Percentiles rank a stretch among this genome's conserved stretches.
These are phyloP conservation scores for Ardeotis arabs DNA, from an alignment of 2,113 vertebrate genomes.

Conservation along the genomic window DNA sequence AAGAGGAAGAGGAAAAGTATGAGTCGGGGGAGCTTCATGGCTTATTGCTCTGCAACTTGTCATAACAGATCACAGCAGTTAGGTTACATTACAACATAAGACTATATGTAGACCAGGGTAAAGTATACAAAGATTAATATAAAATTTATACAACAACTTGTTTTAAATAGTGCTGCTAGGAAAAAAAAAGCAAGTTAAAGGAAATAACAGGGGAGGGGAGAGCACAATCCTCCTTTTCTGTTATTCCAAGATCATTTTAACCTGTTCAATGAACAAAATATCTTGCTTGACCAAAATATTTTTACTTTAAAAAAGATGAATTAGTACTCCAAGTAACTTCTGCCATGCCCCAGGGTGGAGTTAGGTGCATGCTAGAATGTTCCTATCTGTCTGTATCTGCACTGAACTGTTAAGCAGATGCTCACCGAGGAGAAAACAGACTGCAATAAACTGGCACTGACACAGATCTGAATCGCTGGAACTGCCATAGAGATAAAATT, in stretches of 20 bases:
- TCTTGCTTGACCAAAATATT: neutral
- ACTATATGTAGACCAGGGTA: neutral
- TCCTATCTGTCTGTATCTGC: constrained; percentile 23
- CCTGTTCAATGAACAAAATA: neutral
- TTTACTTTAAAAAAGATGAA: neutral
- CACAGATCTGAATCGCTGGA: constrained; percentile 28
- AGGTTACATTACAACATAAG: neutral
- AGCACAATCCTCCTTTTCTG: neutral
- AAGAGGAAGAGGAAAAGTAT: neutral
- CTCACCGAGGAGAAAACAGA: constrained; percentile 39
- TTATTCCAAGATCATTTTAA: neutral
- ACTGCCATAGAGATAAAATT: constrained; percentile 25
- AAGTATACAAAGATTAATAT: neutral
- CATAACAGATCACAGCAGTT: neutral
- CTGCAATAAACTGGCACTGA: constrained; percentile 43
- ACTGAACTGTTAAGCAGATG: constrained; percentile 51
- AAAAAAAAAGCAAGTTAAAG: neutral
- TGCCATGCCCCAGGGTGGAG: neutral
- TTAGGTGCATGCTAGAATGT: neutral
- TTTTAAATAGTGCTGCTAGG: neutral
- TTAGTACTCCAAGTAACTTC: constrained; percentile 19
- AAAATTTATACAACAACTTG: neutral
- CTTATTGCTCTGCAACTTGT: constrained; percentile 7
- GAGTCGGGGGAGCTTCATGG: neutral
- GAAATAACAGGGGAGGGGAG: neutral